These are phyloP conservation scores for Ectemnius continuus DNA, from an alignment of 2,888 invertebrate species.

Conservation along the genomic window DNA sequence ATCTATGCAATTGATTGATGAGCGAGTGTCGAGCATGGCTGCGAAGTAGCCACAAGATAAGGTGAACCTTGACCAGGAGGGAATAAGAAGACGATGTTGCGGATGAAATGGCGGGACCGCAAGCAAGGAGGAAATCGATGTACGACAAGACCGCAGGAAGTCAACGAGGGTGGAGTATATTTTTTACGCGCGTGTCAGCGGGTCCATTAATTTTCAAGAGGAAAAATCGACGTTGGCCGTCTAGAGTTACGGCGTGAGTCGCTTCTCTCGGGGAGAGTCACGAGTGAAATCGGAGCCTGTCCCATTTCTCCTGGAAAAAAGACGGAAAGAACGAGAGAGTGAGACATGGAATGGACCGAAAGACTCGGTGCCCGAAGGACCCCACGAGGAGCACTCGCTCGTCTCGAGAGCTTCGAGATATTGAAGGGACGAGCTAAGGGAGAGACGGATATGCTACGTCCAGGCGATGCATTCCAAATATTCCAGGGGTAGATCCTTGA, in stretches of 20 bases:
- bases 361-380: conserved; percentile 25
- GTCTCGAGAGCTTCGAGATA: conserved; percentile 43
- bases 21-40: background rate
- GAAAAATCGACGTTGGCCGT: conserved; percentile 67
- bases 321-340: conserved; percentile 10
- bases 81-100: conserved; percentile 15
- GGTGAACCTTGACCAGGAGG: background rate
- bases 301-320: conserved; percentile 44
- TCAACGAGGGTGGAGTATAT: conserved; percentile 21
- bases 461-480: conserved; percentile 47
- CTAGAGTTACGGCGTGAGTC: conserved; percentile 61
- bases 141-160: conserved; percentile 28
- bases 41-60: background rate
- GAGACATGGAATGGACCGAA: conserved; percentile 19
- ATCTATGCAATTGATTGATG: background rate
- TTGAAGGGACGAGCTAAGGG: conserved; percentile 23
- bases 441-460: conserved; percentile 46
- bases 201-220: conserved; percentile 68
- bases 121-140: conserved; percentile 40
- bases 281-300: conserved; percentile 65
- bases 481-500: conserved; percentile 34
- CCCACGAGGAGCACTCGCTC: conserved; percentile 26
- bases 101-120: conserved; percentile 36
- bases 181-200: conserved; percentile 46
- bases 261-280: conserved; percentile 39